A percentile compares a stretch with the other conserved stretches of the same genome.
Evolutionary conservation across 2,797 vertebrate genomes (phyloP).

Genomic region (Darevskia nairensis): DNA sequence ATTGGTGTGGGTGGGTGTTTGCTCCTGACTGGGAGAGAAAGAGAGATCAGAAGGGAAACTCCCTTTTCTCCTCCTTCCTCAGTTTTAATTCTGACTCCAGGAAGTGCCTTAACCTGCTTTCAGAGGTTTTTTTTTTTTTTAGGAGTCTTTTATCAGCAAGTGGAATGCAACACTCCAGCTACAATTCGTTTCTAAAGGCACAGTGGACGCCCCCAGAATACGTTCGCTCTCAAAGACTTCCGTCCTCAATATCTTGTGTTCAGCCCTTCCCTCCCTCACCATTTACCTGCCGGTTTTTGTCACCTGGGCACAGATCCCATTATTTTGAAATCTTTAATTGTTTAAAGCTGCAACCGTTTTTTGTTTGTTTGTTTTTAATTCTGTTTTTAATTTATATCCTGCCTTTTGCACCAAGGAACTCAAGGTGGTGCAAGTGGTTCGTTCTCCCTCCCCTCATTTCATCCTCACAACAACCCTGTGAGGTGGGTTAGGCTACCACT

Average conservation of each 20-base stretch:
- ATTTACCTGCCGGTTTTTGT: neutral
- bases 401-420: too few species aligned
- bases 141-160: slow-evolving; percentile 24
- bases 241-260: neutral
- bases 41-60: slow-evolving; percentile 59
- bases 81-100: slow-evolving; percentile 48
- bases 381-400: too few species aligned
- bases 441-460: too few species aligned
- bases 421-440: too few species aligned
- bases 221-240: too few species aligned
- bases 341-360: neutral
- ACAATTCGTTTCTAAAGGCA: neutral
- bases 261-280: neutral
- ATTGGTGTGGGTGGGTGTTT: slow-evolving; percentile 77
- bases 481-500: too few species aligned
- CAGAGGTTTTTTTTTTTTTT: neutral
- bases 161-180: neutral
- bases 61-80: slow-evolving; percentile 29
- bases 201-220: neutral
- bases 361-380: too few species aligned
- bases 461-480: too few species aligned
- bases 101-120: slow-evolving; percentile 66
- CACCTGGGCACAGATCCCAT: neutral
- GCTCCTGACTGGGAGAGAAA: neutral
- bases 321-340: neutral